Percentiles rank a stretch among this genome's conserved stretches.
These are phyloP conservation scores for Mus spretus DNA, from an alignment of 2,797 vertebrate genomes.

Conservation along the genomic window DNA sequence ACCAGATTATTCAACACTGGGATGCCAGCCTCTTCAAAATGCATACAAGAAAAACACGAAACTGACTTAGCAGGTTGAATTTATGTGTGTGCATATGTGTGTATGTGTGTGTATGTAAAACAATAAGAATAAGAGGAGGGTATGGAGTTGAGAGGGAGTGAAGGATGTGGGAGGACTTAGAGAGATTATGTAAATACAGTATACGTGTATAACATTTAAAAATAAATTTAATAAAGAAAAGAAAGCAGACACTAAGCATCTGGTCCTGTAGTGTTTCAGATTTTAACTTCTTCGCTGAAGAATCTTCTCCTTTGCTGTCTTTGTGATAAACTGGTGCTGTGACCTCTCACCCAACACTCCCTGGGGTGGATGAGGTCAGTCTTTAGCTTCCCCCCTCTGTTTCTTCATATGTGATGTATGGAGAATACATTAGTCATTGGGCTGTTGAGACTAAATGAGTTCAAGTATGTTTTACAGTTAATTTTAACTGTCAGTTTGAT, in stretches of 20 bases:
- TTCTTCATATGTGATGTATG: neutral
- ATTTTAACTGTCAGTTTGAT: neutral
- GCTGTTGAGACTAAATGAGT: neutral
- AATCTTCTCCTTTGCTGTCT: neutral
- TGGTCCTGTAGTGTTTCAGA: neutral
- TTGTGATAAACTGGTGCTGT: neutral
- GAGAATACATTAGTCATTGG: neutral
- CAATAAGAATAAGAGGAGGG: neutral
- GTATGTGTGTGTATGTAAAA: neutral
- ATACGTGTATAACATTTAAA: neutral
- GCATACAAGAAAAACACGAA: neutral
- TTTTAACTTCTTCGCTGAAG: neutral
- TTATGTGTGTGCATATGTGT: neutral
- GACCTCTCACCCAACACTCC: neutral
- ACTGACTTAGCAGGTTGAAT: neutral
- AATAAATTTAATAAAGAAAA: neutral
- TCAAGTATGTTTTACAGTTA: neutral
- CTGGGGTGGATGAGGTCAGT: neutral
- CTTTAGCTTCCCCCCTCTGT: neutral
- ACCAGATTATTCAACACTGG: neutral
- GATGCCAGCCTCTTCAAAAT: neutral
- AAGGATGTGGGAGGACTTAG: neutral
- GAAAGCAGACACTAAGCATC: neutral
- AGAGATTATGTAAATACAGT: neutral
- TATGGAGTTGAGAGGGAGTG: neutral